A percentile compares a stretch with the other conserved stretches of the same genome.
These are phyloP conservation scores for Xenus cinereus DNA, from an alignment of 2,113 vertebrate genomes.

Conservation along the genomic window DNA sequence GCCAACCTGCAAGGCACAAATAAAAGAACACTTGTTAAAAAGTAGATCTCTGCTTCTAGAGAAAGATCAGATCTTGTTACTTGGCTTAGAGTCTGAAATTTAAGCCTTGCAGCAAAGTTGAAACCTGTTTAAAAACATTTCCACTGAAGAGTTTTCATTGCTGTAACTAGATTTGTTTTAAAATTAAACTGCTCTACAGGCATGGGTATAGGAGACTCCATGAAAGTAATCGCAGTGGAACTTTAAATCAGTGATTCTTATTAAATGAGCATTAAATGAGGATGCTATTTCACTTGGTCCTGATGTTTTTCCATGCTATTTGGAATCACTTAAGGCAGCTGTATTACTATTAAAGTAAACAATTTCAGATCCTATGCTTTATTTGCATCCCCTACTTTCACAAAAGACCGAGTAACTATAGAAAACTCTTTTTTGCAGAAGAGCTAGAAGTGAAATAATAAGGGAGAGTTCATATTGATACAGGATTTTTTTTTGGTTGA, in stretches of 20 bases:
- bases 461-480: neutral
- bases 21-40: slow-evolving; percentile 36
- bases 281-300: neutral
- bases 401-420: neutral
- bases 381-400: neutral
- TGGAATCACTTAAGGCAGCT: neutral
- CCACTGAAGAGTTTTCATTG: slow-evolving; percentile 11
- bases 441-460: neutral
- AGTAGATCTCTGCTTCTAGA: neutral
- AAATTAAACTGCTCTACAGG: slow-evolving; percentile 7
- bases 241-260: neutral
- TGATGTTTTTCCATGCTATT: neutral
- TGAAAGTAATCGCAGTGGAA: neutral
- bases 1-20: slow-evolving; percentile 3
- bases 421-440: neutral
- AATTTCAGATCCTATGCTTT: neutral
- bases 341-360: neutral
- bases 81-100: neutral
- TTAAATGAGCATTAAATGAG: neutral
- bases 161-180: neutral
- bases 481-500: neutral
- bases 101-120: neutral
- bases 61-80: slow-evolving; percentile 3
- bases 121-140: slow-evolving; percentile 29
- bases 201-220: neutral